A percentile compares a stretch with the other conserved stretches of the same genome.
Conservation (phyloP, 1,140 invertebrate species). For the Plectrocnemia conspersa region DNA sequence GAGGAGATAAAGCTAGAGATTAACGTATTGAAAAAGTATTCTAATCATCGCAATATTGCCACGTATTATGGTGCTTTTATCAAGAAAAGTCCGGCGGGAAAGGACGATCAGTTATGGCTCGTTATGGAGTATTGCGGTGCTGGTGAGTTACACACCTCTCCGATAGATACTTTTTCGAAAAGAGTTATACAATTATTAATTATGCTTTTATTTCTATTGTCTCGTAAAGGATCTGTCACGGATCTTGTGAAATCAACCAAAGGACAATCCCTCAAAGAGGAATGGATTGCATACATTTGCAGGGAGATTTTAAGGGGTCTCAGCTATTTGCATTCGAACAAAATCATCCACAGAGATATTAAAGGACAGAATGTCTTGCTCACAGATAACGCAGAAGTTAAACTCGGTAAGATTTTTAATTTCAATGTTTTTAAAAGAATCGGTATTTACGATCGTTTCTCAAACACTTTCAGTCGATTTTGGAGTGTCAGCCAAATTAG, state of each 20-base stretch:
- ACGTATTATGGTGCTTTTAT: slow-evolving; percentile 99
- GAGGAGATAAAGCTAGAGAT: slow-evolving; percentile 99
- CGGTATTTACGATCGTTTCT: slow-evolving; percentile 1
- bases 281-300: slow-evolving; percentile 99
- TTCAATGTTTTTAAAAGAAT: not conserved
- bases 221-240: slow-evolving; percentile 78
- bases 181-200: not conserved
- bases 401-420: slow-evolving; percentile 63
- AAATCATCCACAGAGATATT: slow-evolving; percentile 99
- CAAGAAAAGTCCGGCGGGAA: slow-evolving; percentile 96
- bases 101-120: slow-evolving; percentile 99
- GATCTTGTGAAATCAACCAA: slow-evolving; percentile 99
- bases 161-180: not conserved
- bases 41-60: slow-evolving; percentile 98
- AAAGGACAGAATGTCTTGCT: slow-evolving; percentile 99
- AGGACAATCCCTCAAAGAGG: slow-evolving; percentile 96
- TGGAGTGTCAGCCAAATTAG: slow-evolving; percentile 98
- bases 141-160: slow-evolving; percentile 51
- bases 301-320: slow-evolving; percentile 94
- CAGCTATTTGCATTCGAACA: slow-evolving; percentile 96
- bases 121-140: slow-evolving; percentile 99
- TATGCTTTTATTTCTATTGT: slow-evolving; percentile 4
- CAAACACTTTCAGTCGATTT: slow-evolving; percentile 83
- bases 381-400: slow-evolving; percentile 99
- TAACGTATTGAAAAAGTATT: slow-evolving; percentile 98